Evolutionary conservation across 1,140 invertebrate species (phyloP), one percentile per base, ranked within the genome.

Genomic region (Solen grandis): DNA sequence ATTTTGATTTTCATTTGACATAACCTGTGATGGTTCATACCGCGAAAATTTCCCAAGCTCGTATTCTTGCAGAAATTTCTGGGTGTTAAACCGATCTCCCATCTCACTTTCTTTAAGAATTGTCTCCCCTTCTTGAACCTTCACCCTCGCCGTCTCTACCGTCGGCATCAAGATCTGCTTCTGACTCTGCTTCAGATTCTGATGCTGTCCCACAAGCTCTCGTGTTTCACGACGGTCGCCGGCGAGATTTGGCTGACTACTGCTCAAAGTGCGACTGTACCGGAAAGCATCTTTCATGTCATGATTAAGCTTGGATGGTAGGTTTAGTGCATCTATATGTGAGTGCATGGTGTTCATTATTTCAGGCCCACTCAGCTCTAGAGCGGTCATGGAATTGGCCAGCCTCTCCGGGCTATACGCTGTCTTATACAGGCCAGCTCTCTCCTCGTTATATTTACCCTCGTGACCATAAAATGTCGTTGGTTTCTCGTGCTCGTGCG

Each of bases 61-160:
- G 38, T 90, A 82, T 35, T 92, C 89, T 81, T 92, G 91, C 19
- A 92, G 82, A 73, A 91, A 92, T 66, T 90, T 92, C 41, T 83
- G 81, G n/a, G 86, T 87, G 77, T 91, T 92, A 80, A 90, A 92
- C 57, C 83, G 85, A 5, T 87, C 85, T 13, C 91, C 91, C 62
- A 86, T 88, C n/a, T 82, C 86, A 62, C 81, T 84, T 60, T 91
- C 88, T 54, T 84, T 87, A 19, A 86, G 84, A 36, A 91, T 83
- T 8, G 88, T 81, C 14, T 85, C 85, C 10, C 85, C 86, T 74
- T 92, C 91, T 80, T 90, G 88, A 14, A 87, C 83, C 31, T 85
- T 83, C 4, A 85, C 75, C 25, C 85, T 66, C 0, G 86, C 85
- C 31, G 70, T 86, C 33, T 84, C 69, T 10, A 78, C 76, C 19